Conservation (phyloP, 2,888 invertebrate genomes). For the Hirtodrosophila cameraria region DNA sequence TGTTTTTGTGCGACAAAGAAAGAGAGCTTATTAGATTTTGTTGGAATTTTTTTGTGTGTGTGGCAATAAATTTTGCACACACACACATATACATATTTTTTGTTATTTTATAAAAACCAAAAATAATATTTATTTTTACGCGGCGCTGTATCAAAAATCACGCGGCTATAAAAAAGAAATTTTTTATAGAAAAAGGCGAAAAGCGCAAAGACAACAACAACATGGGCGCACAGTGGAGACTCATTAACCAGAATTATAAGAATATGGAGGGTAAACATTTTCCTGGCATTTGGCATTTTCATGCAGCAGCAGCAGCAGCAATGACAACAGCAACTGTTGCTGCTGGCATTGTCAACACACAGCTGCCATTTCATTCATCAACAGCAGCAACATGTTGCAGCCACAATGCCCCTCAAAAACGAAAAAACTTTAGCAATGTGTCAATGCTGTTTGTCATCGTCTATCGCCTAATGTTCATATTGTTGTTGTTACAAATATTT, state of each 20-base stretch:
- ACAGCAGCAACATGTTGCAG: constrained; percentile 43
- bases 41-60: constrained; percentile 3
- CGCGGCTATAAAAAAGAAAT: constrained; percentile 32
- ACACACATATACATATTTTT: background rate
- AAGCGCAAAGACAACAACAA: constrained; percentile 5
- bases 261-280: constrained; percentile 79
- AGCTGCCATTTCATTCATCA: constrained; percentile 28
- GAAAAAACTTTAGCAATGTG: too few relatives aligned
- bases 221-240: constrained; percentile 81
- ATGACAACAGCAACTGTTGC: background rate
- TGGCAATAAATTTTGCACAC: background rate
- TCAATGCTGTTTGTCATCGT: constrained; percentile 30
- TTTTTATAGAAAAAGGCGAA: constrained; percentile 15
- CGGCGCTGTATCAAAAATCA: constrained; percentile 52
- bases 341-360: background rate
- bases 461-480: constrained; percentile 13
- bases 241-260: constrained; percentile 80
- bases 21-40: background rate
- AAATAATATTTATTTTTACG: constrained; percentile 50
- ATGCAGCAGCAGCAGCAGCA: background rate
- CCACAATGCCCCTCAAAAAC: constrained; percentile 7
- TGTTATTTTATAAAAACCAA: constrained; percentile 27
- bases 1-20: background rate
- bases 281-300: too few relatives aligned
- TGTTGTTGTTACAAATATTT: constrained; percentile 50